These are phyloP conservation scores for Ficedula albicollis DNA, from an alignment of 2,797 vertebrate species.

Conservation along the genomic window DNA sequence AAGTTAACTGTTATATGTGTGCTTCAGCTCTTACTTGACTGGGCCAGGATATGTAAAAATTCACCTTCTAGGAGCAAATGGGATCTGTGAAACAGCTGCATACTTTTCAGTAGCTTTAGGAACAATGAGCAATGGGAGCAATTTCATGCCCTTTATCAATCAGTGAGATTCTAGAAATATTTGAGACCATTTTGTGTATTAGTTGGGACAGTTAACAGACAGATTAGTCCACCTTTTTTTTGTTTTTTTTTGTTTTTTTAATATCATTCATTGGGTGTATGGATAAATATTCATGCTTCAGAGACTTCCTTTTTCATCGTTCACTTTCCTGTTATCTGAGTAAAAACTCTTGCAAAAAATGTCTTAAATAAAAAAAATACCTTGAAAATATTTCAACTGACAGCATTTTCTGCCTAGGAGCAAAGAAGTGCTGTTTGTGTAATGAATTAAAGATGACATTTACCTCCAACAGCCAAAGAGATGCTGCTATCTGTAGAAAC, in stretches of 20 bases:
- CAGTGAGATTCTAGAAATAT: not conserved
- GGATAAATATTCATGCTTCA: not conserved
- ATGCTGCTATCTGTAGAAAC: constrained; percentile 20
- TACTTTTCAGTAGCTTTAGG: not conserved
- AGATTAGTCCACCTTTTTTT: not conserved
- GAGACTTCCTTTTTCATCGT: not conserved
- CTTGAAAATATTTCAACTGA: not conserved
- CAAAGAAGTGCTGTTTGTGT: constrained; percentile 21
- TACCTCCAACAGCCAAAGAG: not conserved
- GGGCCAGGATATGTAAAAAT: not conserved
- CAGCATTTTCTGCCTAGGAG: not conserved
- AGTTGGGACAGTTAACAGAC: not conserved
- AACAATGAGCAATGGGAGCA: not conserved
- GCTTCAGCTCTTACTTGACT: not conserved
- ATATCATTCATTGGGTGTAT: not conserved
- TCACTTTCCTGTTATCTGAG: not conserved
- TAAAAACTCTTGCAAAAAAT: not conserved
- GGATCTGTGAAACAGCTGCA: not conserved
- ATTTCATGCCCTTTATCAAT: not conserved
- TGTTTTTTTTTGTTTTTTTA: not conserved
- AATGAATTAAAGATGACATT: constrained; percentile 38
- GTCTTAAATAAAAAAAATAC: not conserved
- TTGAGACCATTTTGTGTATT: not conserved
- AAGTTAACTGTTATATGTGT: not conserved
- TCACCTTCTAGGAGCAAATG: not conserved